Percentiles rank a stretch among this genome's conserved stretches.
These are phyloP conservation scores for Osmoderma eremita DNA, from an alignment of 2,888 invertebrate genomes.

Conservation along the genomic window DNA sequence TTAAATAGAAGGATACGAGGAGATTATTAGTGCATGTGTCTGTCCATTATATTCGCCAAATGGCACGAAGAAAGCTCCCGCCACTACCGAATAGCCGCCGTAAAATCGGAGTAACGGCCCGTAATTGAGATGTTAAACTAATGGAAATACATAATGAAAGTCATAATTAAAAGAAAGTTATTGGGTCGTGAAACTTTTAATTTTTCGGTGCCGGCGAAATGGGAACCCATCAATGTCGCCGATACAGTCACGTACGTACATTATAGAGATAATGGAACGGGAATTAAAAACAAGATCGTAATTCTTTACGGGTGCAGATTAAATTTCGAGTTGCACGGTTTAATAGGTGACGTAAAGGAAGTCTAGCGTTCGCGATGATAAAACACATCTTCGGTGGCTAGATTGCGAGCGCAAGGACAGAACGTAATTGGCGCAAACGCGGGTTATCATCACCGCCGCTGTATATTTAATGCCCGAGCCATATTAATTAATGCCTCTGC, in stretches of 20 bases:
- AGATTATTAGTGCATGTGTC: too few relatives aligned
- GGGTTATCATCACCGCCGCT: not conserved
- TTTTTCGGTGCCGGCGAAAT: not conserved
- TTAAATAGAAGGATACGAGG: too few relatives aligned
- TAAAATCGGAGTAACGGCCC: conserved; percentile 18
- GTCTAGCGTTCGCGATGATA: not conserved
- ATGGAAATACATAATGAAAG: conserved; percentile 28
- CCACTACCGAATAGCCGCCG: not conserved
- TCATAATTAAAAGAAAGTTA: conserved; percentile 27
- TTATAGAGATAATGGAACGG: conserved; percentile 17
- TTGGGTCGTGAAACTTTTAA: conserved; percentile 19
- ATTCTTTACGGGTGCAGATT: conserved; percentile 10
- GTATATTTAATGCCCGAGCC: not conserved
- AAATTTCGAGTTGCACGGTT: conserved; percentile 5
- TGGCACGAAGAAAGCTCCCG: not conserved
- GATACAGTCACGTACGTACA: not conserved
- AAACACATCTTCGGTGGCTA: not conserved
- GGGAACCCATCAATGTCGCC: not conserved
- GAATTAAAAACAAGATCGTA: conserved; percentile 9
- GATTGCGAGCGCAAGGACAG: not conserved
- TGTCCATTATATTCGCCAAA: not conserved
- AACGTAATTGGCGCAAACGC: not conserved
- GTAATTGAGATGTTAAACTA: conserved; percentile 30
- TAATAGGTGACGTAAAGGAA: conserved; percentile 9
- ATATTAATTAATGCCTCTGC: too few relatives aligned